Conservation (phyloP, 2,113 vertebrate species). For the Oryzias celebensis region DNA sequence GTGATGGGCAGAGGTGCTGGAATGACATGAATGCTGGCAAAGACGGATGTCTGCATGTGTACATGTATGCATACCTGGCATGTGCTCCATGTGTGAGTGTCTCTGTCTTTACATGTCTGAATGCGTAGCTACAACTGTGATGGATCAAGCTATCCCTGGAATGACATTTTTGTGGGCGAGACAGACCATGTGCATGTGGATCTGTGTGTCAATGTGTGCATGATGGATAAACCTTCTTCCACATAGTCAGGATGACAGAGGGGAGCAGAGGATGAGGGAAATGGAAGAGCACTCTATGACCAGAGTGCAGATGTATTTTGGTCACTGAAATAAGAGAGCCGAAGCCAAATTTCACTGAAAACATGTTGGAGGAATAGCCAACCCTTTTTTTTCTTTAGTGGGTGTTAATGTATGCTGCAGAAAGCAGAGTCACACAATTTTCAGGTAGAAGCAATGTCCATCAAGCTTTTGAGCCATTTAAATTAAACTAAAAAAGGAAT, state of each 20-base stretch:
- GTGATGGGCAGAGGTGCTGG: slow-evolving; percentile 35
- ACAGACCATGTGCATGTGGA: slow-evolving; percentile 18
- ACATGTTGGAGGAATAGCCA: not conserved
- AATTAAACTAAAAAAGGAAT: no score
- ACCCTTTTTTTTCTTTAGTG: not conserved
- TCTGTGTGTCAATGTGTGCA: slow-evolving; percentile 21
- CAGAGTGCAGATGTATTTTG: slow-evolving; percentile 45
- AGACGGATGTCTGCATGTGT: slow-evolving; percentile 14
- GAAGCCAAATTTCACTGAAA: not conserved
- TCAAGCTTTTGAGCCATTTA: no score
- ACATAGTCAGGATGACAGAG: slow-evolving; percentile 61
- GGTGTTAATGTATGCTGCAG: not conserved
- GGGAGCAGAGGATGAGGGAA: slow-evolving; percentile 47
- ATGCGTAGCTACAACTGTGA: slow-evolving; percentile 53
- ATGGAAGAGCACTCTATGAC: slow-evolving; percentile 52
- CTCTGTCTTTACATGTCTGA: slow-evolving; percentile 21
- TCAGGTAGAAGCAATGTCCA: no score
- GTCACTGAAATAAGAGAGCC: slow-evolving; percentile 7
- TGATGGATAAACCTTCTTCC: slow-evolving; percentile 67
- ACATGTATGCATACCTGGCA: slow-evolving; percentile 5
- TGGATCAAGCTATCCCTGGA: slow-evolving; percentile 62
- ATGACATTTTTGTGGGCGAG: slow-evolving; percentile 61
- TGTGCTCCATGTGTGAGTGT: slow-evolving; percentile 25
- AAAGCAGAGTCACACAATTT: not conserved
- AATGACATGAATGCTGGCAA: slow-evolving; percentile 45